Percentiles rank a stretch among this genome's conserved stretches.
Conservation (phyloP, 2,888 invertebrate species). For the Eubasilissa splendida region DNA sequence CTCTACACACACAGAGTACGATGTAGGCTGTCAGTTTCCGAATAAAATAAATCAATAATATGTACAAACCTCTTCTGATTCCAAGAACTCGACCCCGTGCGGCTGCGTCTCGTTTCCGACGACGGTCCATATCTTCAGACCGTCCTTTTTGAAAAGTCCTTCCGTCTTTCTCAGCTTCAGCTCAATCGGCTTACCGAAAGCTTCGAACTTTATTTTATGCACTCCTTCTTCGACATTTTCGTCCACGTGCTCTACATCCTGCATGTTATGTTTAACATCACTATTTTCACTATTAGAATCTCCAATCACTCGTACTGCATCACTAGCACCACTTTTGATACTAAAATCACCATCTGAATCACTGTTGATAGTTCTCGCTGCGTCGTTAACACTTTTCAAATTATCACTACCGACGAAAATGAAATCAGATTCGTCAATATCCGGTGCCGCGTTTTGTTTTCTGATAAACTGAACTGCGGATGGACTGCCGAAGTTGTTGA, state of each 20-base stretch:
- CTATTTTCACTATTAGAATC: slow-evolving; percentile 47
- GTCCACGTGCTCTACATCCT: slow-evolving; percentile 64
- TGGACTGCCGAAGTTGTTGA: not conserved
- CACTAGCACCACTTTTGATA: slow-evolving; percentile 59
- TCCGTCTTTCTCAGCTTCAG: slow-evolving; percentile 83
- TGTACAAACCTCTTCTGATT: slow-evolving; percentile 80
- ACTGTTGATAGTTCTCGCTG: slow-evolving; percentile 61
- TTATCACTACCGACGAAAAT: slow-evolving; percentile 62
- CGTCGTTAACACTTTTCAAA: slow-evolving; percentile 39
- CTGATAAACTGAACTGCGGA: not conserved
- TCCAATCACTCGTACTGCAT: slow-evolving; percentile 58
- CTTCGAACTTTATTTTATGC: slow-evolving; percentile 81
- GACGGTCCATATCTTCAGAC: slow-evolving; percentile 87
- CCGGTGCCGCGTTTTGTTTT: not conserved
- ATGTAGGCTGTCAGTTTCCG: no score
- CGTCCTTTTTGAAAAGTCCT: slow-evolving; percentile 83
- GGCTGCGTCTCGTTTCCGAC: slow-evolving; percentile 84
- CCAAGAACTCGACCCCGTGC: slow-evolving; percentile 85
- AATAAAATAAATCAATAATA: not conserved
- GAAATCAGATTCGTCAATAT: slow-evolving; percentile 26
- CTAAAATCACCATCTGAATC: slow-evolving; percentile 62
- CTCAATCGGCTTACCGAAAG: slow-evolving; percentile 84
- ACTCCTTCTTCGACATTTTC: slow-evolving; percentile 71
- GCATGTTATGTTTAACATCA: slow-evolving; percentile 3
- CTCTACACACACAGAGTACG: no score